Evolutionary conservation across 37 sponge, comb jelly and placozoan genomes (phyloP).

Genomic region (Hormiphora californensis): DNA sequence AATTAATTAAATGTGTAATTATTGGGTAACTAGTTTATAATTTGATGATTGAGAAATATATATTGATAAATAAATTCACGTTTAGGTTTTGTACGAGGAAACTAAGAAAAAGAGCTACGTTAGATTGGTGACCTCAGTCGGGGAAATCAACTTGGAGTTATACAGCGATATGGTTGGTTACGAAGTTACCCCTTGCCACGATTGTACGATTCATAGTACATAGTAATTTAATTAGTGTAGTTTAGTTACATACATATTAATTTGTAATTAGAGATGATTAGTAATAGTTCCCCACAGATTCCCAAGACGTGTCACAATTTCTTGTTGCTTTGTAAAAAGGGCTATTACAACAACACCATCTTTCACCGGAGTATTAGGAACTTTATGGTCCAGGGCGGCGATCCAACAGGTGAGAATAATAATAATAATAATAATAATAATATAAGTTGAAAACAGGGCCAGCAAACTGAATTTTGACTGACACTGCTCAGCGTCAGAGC

Average conservation of each 20-base stretch:
- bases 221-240: background rate
- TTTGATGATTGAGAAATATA: background rate
- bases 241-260: background rate
- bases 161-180: constrained; percentile 74
- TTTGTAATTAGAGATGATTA: too few species aligned
- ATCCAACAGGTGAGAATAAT: constrained; percentile 25
- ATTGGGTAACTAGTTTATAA: background rate
- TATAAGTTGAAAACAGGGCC: too few species aligned
- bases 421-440: too few species aligned
- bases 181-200: background rate
- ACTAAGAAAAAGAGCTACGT: constrained; percentile 67
- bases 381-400: constrained; percentile 73
- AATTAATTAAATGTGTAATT: background rate
- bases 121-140: constrained; percentile 68
- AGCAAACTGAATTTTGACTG: too few species aligned
- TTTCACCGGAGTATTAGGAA: constrained; percentile 93
- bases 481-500: too few species aligned
- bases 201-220: too few species aligned
- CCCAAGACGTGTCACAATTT: constrained; percentile 87
- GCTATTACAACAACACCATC: constrained; percentile 80
- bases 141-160: constrained; percentile 87
- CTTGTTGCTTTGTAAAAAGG: constrained; percentile 64
- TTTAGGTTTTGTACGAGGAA: constrained; percentile 28
- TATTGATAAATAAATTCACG: background rate
- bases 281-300: constrained; percentile 49